Evolutionary conservation across 2,797 vertebrate species (phyloP), one percentile per base, ranked within the genome.

Genomic region (Anas flavirostris): DNA sequence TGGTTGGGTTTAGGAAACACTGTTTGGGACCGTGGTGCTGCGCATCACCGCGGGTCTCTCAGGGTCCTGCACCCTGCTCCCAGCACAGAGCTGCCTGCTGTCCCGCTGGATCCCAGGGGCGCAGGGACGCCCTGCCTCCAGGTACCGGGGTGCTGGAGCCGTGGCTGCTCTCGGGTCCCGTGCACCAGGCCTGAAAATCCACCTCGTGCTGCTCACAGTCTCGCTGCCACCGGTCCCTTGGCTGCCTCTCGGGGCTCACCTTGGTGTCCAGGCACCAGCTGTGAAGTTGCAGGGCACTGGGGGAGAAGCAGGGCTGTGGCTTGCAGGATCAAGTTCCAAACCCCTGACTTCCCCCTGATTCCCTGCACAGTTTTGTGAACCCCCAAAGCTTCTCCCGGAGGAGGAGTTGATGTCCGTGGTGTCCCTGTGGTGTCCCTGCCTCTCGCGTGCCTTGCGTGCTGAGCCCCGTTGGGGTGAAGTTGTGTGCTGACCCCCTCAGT

Each of bases 261-360:
- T 21, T 31, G 55, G 31, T 56, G 26, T 56, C 18, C 18, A 21
- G 18, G 31, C 31, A n/a, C 19, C 55, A 21, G 19, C 31, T 16
- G 50, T 28, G 50, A 28, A 28, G 50, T 28, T 26, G 50, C 8
- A 4, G 4, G 7, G 35, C 7, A 4, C 59, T 11, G 62, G 11
- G 39, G 39, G 26, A 64, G 16, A 14, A 43, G 62, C 29, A 43
- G 19, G 39, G 39, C 6, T 43, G 29, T 29, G 62, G 14, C 35
- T 50, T 7, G 22, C 26, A 10, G 44, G 63, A 67, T 25, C 39
- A 10, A 1, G 9, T 10, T 23, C 31, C 12, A 10, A 17, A 12
- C 26, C 29, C 29, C 39, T 3, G 0, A 44, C 2, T 55, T 28
- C 52, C 48, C 21, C 35, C 23, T 10, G 13, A 1, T 23, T 33